phyloP scores from a whole-genome alignment of 2,113 vertebrate species.

The Rhynchopsitta pachyrhyncha region DNA sequence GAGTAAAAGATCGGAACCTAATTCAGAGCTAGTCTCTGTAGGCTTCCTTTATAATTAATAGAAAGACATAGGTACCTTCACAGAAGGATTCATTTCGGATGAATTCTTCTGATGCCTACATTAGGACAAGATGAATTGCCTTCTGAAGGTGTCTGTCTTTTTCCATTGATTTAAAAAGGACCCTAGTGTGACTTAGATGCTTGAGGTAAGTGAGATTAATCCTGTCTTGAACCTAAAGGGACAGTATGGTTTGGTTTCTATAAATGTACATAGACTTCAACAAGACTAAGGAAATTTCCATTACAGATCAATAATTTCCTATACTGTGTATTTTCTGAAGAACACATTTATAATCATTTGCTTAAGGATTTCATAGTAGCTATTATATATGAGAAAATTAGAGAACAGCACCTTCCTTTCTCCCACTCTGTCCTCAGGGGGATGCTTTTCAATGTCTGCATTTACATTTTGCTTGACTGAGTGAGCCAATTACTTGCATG shows the following conservation, averaged over 20 bases:
- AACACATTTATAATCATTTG: not conserved
- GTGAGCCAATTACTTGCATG: slow-evolving; percentile 20
- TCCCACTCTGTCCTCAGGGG: not conserved
- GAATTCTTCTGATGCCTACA: slow-evolving; percentile 9
- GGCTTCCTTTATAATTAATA: slow-evolving; percentile 47
- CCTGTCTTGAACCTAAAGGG: not conserved
- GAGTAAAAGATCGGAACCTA: not conserved
- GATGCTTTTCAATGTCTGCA: slow-evolving; percentile 37
- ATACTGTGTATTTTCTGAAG: not conserved
- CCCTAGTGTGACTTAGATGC: slow-evolving; percentile 40
- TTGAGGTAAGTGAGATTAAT: slow-evolving; percentile 42
- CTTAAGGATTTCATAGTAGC: not conserved
- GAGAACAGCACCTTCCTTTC: not conserved
- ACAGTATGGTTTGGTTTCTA: not conserved
- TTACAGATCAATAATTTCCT: not conserved
- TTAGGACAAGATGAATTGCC: not conserved
- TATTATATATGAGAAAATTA: not conserved
- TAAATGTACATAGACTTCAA: not conserved
- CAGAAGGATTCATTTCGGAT: slow-evolving; percentile 32
- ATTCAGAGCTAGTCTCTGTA: not conserved
- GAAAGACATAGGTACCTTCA: not conserved
- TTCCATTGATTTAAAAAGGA: slow-evolving; percentile 15
- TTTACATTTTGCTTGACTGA: slow-evolving; percentile 52
- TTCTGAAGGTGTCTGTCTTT: slow-evolving; percentile 14
- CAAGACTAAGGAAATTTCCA: not conserved